Evolutionary conservation across 2,888 invertebrate genomes (phyloP), one percentile per base, ranked within the genome.

Genomic region (Drosophila bunnanda): DNA sequence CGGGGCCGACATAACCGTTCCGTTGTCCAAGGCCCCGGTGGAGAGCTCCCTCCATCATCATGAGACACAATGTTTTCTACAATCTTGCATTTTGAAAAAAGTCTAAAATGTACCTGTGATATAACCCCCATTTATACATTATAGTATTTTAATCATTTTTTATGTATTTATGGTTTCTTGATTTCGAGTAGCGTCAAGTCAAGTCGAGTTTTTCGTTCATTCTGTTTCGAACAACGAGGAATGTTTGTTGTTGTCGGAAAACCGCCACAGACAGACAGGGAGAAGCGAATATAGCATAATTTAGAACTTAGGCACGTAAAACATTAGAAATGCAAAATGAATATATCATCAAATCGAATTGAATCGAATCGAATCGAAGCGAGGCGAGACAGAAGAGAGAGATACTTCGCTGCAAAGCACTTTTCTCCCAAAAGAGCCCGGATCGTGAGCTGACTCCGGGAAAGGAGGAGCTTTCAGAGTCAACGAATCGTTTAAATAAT

Each of bases 81-180:
- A 83, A 81, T 81, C 84, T 88, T 83, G 79, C 83, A 88, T 83
- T 75, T 83, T 85, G 76, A 89, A 87, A 76, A 82, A 89, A 82
- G 82, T 88, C 82, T 80, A 91, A 91, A 91, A 91, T 91, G 91
- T 91, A 91, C 92, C 91, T 91, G 91, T 91, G 91, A 91, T 91
- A 91, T 90, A 84, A 90, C 89, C 83, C 89, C 89, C 50, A 52
- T 66, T 66, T 65, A 65, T 65, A 65, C 64, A 87, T 84, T 87
- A 82, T 81, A 83, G 89, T 89, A 83, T 89, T 89, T 79, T 60
- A 75, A 65, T 58, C 0, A 70, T 32, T 69, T 64, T 56, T 53
- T 66, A 30, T 52, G 50, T 32, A 72, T 72, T 70, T 77, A 65
- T 52, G 52, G 56, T 55, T 44, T 50, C 52, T 56, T 67, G 41